A percentile compares a stretch with the other conserved stretches of the same genome.
Conservation (phyloP, 1,140 invertebrate genomes). For the Anastrepha ludens region DNA sequence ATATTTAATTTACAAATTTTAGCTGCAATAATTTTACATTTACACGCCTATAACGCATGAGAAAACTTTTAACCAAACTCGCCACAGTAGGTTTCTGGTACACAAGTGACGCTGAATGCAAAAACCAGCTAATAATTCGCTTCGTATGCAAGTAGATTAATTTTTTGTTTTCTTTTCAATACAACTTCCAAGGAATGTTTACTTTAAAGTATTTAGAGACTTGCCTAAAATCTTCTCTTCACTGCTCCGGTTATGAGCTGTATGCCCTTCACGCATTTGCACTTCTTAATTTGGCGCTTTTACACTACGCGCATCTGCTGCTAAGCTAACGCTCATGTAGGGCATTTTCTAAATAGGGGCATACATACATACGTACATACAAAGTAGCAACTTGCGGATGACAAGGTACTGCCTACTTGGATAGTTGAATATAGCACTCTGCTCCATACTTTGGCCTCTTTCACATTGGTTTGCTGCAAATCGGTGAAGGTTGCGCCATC, state of each 20-base stretch:
- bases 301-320: background rate
- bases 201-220: too few species aligned
- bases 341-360: background rate
- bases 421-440: background rate
- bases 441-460: background rate
- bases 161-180: too few species aligned
- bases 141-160: too few species aligned
- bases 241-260: background rate
- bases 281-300: background rate
- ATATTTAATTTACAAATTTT: too few species aligned
- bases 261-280: constrained; percentile 23
- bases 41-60: too few species aligned
- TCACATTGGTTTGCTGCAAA: background rate
- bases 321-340: too few species aligned
- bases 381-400: background rate
- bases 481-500: background rate
- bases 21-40: too few species aligned
- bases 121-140: too few species aligned
- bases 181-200: too few species aligned
- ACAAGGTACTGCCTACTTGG: background rate
- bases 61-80: too few species aligned
- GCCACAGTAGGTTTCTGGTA: too few species aligned
- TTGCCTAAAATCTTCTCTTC: background rate
- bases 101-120: too few species aligned
- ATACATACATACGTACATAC: background rate